Percentiles rank a stretch among this genome's conserved stretches.
These are phyloP conservation scores for Apostichopus californicus DNA, from an alignment of 35 echinoderm and acorn worm species.

Conservation along the genomic window DNA sequence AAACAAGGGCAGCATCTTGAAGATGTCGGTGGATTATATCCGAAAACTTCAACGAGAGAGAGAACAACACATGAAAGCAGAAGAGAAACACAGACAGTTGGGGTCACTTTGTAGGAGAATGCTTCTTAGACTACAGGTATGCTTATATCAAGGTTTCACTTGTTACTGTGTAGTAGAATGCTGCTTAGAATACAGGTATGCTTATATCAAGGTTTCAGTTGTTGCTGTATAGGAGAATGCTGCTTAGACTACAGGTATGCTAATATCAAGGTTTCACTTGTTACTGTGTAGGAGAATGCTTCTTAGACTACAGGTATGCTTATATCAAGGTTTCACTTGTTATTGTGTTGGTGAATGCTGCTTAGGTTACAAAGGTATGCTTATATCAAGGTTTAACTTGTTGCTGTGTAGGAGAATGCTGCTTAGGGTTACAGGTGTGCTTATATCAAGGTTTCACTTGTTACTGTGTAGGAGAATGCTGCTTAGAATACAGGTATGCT, in stretches of 20 bases:
- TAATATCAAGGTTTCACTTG: background rate
- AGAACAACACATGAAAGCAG: slow-evolving; percentile 49
- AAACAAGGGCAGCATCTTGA: slow-evolving; percentile 97
- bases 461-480: background rate
- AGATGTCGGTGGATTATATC: slow-evolving; percentile 97
- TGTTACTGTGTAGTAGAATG: slow-evolving; percentile 71
- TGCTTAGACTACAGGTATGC: background rate
- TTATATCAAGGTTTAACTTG: too few relatives aligned
- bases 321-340: too few relatives aligned
- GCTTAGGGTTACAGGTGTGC: background rate
- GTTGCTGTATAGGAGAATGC: background rate
- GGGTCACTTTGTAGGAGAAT: slow-evolving; percentile 78
- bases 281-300: background rate
- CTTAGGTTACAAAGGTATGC: background rate
- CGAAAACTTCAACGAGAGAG: slow-evolving; percentile 84
- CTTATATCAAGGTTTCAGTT: background rate
- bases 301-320: background rate
- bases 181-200: slow-evolving; percentile 90
- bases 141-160: slow-evolving; percentile 18
- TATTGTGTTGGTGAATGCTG: background rate
- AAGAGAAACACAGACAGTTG: slow-evolving; percentile 71
- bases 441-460: too few relatives aligned
- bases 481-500: background rate
- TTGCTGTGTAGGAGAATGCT: background rate
- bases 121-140: slow-evolving; percentile 94